Conservation (phyloP, 2,888 invertebrate genomes). For the Acrobasis suavella region DNA sequence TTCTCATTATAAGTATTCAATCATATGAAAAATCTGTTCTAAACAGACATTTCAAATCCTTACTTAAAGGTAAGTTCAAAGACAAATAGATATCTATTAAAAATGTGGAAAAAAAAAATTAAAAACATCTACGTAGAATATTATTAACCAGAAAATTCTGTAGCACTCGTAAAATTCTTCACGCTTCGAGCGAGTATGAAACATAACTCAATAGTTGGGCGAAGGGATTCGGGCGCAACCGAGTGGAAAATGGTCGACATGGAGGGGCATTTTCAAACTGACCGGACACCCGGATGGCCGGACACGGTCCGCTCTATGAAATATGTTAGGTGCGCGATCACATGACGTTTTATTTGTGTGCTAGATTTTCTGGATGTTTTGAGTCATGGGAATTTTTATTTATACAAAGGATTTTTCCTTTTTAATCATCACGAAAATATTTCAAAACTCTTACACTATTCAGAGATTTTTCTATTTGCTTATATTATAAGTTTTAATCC, state of each 20-base stretch:
- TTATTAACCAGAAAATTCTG: conserved; percentile 12
- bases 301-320: conserved; percentile 46
- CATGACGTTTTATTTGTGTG: conserved; percentile 48
- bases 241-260: conserved; percentile 74
- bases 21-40: too few species aligned
- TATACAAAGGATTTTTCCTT: not conserved
- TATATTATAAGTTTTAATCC: too few species aligned
- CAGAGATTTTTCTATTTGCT: too few species aligned
- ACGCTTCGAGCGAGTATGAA: conserved; percentile 55
- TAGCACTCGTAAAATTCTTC: conserved; percentile 40
- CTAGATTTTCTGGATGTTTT: conserved; percentile 21
- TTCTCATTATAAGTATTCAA: too few species aligned
- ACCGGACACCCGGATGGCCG: conserved; percentile 51
- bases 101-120: too few species aligned
- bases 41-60: too few species aligned
- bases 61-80: too few species aligned
- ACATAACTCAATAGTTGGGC: conserved; percentile 72
- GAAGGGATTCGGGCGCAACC: conserved; percentile 65
- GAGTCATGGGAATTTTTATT: not conserved
- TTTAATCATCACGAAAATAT: not conserved
- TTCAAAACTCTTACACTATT: too few species aligned
- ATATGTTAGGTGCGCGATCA: conserved; percentile 55
- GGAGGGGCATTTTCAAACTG: conserved; percentile 72
- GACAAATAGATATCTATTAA: too few species aligned
- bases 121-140: not conserved